These are phyloP conservation scores for Crematogaster levior DNA, from an alignment of 2,888 invertebrate species.

Conservation along the genomic window DNA sequence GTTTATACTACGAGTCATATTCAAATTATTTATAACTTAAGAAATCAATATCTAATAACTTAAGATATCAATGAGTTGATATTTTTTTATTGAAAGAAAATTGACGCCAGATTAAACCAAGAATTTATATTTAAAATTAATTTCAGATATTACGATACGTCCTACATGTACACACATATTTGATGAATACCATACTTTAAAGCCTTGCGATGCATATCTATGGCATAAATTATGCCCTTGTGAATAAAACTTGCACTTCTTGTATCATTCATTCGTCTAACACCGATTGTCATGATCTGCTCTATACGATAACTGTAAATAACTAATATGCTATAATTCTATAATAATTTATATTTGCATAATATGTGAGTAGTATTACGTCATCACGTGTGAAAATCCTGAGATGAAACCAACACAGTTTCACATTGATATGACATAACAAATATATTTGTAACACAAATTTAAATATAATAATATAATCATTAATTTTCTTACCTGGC, in stretches of 20 bases:
- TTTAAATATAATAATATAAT: neutral
- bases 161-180: neutral
- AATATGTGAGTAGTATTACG: neutral
- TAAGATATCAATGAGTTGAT: neutral
- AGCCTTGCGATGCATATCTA: constrained; percentile 40
- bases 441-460: neutral
- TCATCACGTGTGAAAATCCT: neutral
- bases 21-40: neutral
- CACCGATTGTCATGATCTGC: neutral
- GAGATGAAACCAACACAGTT: neutral
- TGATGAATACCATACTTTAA: neutral
- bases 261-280: neutral
- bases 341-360: neutral
- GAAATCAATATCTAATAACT: too few relatives aligned
- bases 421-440: neutral
- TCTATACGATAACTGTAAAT: constrained; percentile 40
- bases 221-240: neutral
- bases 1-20: neutral
- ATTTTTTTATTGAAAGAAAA: neutral
- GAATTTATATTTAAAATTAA: neutral
- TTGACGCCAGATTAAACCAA: neutral
- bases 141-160: neutral
- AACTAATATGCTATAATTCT: neutral
- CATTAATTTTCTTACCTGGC: constrained; percentile 18
- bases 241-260: neutral